A percentile compares a stretch with the other conserved stretches of the same genome.
These are phyloP conservation scores for Sceloporus tristichus DNA, from an alignment of 2,113 vertebrate genomes.

Conservation along the genomic window DNA sequence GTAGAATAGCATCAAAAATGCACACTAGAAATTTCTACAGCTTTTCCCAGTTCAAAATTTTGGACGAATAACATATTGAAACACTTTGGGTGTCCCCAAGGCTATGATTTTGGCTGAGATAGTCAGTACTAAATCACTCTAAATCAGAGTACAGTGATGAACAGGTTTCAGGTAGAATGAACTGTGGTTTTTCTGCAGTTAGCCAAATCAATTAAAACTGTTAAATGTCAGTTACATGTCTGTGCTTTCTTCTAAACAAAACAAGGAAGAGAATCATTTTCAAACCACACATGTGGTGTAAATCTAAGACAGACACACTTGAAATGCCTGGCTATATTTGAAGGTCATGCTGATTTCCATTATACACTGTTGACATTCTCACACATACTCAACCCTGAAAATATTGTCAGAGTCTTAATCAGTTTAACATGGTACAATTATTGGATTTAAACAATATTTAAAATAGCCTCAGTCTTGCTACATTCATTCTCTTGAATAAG, in stretches of 20 bases:
- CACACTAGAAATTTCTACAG: background rate
- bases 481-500: background rate
- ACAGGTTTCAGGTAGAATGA: background rate
- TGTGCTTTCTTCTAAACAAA: background rate
- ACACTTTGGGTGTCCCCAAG: background rate
- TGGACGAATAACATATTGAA: background rate
- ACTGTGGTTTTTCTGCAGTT: background rate
- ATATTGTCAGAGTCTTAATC: background rate
- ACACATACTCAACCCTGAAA: background rate
- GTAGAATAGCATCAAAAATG: background rate
- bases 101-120: background rate
- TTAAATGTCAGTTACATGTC: background rate
- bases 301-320: background rate
- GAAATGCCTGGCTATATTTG: background rate
- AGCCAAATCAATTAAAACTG: conserved; percentile 13
- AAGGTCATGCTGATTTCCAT: background rate
- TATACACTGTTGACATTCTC: background rate
- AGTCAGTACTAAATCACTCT: background rate
- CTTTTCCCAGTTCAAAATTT: background rate
- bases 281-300: background rate
- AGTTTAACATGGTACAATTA: background rate
- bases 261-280: background rate
- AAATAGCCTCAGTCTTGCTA: background rate
- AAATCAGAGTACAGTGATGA: background rate
- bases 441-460: background rate